A percentile compares a stretch with the other conserved stretches of the same genome.
Conservation (phyloP, 1,140 invertebrate genomes). For the Dysdera silvatica region DNA sequence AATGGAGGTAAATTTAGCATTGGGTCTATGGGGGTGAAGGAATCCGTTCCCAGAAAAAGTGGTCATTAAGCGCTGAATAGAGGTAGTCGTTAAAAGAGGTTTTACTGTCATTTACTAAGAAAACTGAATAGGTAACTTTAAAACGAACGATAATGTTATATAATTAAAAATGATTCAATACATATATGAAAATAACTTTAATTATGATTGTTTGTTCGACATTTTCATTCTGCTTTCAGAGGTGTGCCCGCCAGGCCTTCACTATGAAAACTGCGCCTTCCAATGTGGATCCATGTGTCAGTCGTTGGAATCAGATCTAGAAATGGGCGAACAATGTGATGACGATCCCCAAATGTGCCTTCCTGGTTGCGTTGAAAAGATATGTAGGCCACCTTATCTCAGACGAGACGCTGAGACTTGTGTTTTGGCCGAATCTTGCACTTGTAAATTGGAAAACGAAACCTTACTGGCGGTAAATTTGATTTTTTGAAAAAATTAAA, state of each 20-base stretch:
- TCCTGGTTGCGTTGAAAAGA: conserved; percentile 42
- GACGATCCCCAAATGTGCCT: conserved; percentile 46
- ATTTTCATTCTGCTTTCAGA: conserved; percentile 5
- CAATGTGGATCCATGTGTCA: conserved; percentile 49
- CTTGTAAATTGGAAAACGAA: conserved; percentile 20
- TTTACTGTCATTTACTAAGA: no score
- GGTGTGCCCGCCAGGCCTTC: conserved; percentile 43
- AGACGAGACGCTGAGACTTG: conserved; percentile 63
- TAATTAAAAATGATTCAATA: no score
- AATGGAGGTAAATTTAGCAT: no score
- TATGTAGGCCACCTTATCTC: conserved; percentile 44
- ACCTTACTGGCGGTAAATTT: conserved; percentile 25
- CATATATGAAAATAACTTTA: not conserved
- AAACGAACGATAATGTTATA: no score
- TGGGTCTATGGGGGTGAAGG: no score
- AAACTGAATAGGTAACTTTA: no score
- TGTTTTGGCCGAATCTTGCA: conserved; percentile 47
- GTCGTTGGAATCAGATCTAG: conserved; percentile 34
- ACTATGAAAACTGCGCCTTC: conserved; percentile 54
- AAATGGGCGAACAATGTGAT: conserved; percentile 39
- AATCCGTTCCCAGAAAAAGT: no score
- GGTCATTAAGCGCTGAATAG: no score
- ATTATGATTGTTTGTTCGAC: not conserved
- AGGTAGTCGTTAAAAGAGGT: no score
- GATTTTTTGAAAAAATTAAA: not conserved